Base-by-base conservation (phyloP, 2,888 invertebrate genomes). In the Oscheius myriophilus region DNA sequence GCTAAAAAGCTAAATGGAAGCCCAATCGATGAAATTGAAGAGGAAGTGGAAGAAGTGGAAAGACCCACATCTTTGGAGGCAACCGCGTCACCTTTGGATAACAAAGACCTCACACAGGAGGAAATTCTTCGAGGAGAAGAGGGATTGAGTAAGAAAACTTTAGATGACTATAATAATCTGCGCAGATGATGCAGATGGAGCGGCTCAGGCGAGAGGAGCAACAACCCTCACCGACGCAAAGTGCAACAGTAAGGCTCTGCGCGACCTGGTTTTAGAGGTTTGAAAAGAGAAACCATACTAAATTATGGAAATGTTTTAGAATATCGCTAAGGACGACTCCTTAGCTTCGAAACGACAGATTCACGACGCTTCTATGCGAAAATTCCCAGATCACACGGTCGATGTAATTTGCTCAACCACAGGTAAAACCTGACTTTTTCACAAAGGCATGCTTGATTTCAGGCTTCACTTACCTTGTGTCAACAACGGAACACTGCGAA, bases 331-430 rank as follows among this genome's bases (percentile, higher is more conserved):
- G 1, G 73, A 76, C 23, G 76, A 79, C 51, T 75, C 79, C 0
- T 41, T 79, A n/a, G 75, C 72, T 3, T 75, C 79, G 26, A 79
- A 79, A 63, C 70, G 73, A 25, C 67, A 70, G 12, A 79, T 79
- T 54, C 79, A 79, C 57, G 76, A 79, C 21, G 71, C 72, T 12
- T 71, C 79, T 2, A 51, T 76, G 2, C 54, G 57, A 49, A 52
- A 49, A 43, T 73, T 73, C 70, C 76, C 76, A 62, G 76, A 74
- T 45, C 65, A 71, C 39, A 71, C 65, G 16, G 75, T 79, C 14
- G 79, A 79, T 66, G 75, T 79, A 18, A 76, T 79, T 45, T 79
- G 79, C 64, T 78, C 77, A n/a, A 72, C 73, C 18, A 78, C 77
- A 7, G 58, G 58, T 58, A 21, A 39, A 21, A n/a, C 39, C 43